Evolutionary conservation across 2,888 invertebrate genomes (phyloP), one percentile per base, ranked within the genome.

Genomic region (Dichetophora obliterata): DNA sequence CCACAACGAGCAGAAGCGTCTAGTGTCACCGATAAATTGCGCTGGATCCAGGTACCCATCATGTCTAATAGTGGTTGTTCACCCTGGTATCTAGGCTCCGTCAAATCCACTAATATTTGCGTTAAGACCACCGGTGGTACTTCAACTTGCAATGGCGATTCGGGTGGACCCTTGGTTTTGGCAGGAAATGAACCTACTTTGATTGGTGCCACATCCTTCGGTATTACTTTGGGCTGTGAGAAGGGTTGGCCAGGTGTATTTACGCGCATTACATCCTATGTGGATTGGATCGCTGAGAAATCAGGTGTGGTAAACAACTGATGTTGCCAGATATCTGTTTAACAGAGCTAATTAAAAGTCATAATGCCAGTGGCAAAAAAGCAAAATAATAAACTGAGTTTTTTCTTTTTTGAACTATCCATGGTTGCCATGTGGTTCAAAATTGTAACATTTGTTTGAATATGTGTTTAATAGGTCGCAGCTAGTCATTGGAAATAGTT

Each of bases 221-320:
- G 63, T n/a, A 31, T 65, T 31, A 37, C 63, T 34, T n/a, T 86
- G 0, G 88, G 89, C 48, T 89, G 89, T 70, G 86, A 87, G 81
- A 43, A 63, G 1, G 85, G 86, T 16, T 88, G 83, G 80, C 88
- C 89, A 11, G 85, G 85, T 48, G 87, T 86, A 3, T 88, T 86
- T 19, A 75, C 57, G 0, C 86, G 86, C 78, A 84, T 80, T 6
- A 57, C 6, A 0, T 78, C 82, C 5, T 88, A 82, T 77, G 72
- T 88, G 79, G 86, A 87, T 77, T 88, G 89, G 89, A 89, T 88
- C 65, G 81, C 83, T 37, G 61, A 69, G 0, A 69, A 78, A 48
- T 19, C 50, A 3, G 68, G 59, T 2, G 59, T 57, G 34, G 27
- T 16, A 43, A 27, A 34, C 43, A n/a, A 22, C 14, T 63, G 31